phyloP scores from a whole-genome alignment of 92 coral and sea anemone species.

The Porites lobata region DNA sequence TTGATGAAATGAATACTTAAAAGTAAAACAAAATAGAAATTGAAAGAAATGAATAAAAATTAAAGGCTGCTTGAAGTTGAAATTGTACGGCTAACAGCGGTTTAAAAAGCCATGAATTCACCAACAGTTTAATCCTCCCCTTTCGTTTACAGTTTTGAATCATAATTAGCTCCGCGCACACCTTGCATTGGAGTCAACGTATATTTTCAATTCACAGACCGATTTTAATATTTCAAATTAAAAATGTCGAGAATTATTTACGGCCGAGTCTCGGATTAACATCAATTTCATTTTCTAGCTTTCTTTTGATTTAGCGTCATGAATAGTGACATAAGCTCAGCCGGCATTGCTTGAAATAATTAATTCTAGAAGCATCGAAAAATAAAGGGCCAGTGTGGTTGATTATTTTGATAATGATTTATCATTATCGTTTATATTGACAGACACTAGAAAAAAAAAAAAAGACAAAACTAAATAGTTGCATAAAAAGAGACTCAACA shows the following conservation, averaged over 20 bases:
- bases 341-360: not conserved
- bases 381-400: not conserved
- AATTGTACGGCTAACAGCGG: no score
- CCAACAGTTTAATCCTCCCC: no score
- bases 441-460: not conserved
- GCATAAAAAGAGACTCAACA: not conserved
- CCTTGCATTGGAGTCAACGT: not conserved
- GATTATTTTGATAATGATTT: not conserved
- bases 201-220: not conserved
- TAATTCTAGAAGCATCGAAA: not conserved
- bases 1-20: no score
- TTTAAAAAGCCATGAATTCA: no score
- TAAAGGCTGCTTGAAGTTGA: no score
- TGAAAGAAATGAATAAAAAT: no score
- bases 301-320: not conserved
- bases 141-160: no score
- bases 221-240: not conserved
- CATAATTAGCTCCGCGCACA: no score
- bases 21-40: no score
- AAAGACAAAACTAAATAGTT: not conserved
- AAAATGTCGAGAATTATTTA: not conserved
- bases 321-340: not conserved
- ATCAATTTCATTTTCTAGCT: not conserved
- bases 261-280: not conserved
- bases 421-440: not conserved